These are phyloP conservation scores for Melolontha melolontha DNA, from an alignment of 2,888 invertebrate genomes.

Conservation along the genomic window DNA sequence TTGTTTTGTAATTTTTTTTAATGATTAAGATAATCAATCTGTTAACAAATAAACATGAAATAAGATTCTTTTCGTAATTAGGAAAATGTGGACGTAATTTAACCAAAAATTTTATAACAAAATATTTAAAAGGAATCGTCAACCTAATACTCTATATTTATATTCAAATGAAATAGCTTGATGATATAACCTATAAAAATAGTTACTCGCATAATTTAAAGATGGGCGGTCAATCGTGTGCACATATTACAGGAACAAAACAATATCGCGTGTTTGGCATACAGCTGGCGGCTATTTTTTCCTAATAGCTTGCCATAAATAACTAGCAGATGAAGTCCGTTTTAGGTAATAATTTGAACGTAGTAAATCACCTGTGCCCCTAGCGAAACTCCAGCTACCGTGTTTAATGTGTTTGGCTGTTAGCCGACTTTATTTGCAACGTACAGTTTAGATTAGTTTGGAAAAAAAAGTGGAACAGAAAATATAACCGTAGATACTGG, in stretches of 20 bases:
- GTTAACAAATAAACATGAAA: too few species aligned
- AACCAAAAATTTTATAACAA: neutral
- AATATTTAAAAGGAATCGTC: neutral
- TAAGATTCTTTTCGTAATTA: too few species aligned
- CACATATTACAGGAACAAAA: slow-evolving; percentile 2
- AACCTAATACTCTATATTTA: too few species aligned
- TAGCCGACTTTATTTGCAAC: slow-evolving; percentile 40
- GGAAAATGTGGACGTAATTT: too few species aligned
- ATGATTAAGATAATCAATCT: too few species aligned
- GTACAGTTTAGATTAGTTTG: slow-evolving; percentile 22
- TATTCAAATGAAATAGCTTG: too few species aligned
- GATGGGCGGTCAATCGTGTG: neutral
- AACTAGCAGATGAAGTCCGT: slow-evolving; percentile 56
- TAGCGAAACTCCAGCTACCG: slow-evolving; percentile 44
- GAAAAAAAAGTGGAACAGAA: slow-evolving; percentile 22
- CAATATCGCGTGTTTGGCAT: slow-evolving; percentile 43
- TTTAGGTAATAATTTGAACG: slow-evolving; percentile 59
- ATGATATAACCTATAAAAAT: too few species aligned
- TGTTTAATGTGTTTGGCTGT: slow-evolving; percentile 25
- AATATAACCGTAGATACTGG: slow-evolving; percentile 19
- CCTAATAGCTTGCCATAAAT: slow-evolving; percentile 55
- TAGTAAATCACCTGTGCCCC: slow-evolving; percentile 56
- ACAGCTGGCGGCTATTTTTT: slow-evolving; percentile 43
- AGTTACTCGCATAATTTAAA: too few species aligned
- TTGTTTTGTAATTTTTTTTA: too few species aligned